Evolutionary conservation across 2,113 vertebrate species (phyloP), one percentile per base, ranked within the genome.

Genomic region (Ictidomys tridecemlineatus): DNA sequence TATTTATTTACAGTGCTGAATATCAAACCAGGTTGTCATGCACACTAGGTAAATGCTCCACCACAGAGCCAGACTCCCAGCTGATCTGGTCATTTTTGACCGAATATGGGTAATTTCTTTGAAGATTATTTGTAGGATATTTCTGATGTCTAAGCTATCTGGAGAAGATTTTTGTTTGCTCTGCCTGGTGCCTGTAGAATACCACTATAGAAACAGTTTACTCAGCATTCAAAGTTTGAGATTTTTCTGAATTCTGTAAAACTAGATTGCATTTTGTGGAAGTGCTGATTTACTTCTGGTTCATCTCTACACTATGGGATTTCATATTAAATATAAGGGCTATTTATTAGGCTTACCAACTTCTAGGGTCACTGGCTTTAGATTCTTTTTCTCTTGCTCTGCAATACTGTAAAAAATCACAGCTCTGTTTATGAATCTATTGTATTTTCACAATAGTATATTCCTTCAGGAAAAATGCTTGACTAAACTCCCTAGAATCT

Each of bases 171-270:
- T 93, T 58, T 93, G 9, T 45, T 58, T 80, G 58, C 58, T 76
- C 34, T 91, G 76, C 58, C 67, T 34, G 22, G 39, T 82, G 34
- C 30, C 28, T 87, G 9, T 77, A 53, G 48, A 32, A 17, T 87
- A 84, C 58, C 34, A 53, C 22, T 42, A 28, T 77, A 89, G 34
- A 61, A 72, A 22, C 76, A 56, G 3, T 63, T 91, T 61, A 89
- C 61, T 87, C n/a, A 87, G 22, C 58, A 83, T 53, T 72, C n/a
- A 78, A 65, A 85, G 18, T 58, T 82, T 96, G 39, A 87, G 8
- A 48, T 86, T 80, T 58, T 93, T 51, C 39, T 94, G 88, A 77
- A 83, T 72, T 53, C 30, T 45, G 6, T 83, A 87, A 91, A 96
- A 63, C 22, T 48, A 63, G 83, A 83, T 39, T 53, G 39, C 7